Evolutionary conservation across 2,113 vertebrate genomes (phyloP).

Genomic region (Entelurus aequoreus): DNA sequence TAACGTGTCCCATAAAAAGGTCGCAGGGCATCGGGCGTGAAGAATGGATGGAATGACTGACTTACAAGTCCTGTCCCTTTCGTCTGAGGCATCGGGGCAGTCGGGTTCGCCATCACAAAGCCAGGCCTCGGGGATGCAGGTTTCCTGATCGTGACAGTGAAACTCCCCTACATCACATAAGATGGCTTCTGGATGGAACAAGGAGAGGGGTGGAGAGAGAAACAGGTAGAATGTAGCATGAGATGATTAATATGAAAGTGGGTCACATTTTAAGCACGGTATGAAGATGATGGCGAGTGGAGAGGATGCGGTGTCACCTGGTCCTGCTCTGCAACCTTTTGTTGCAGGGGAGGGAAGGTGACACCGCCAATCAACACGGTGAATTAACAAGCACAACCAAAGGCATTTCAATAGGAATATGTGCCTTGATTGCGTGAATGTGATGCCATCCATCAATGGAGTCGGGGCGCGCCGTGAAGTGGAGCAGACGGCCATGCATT

Average conservation of each 20-base stretch:
- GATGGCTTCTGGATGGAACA: constrained; percentile 73
- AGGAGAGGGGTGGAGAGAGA: constrained; percentile 44
- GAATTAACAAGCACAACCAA: neutral
- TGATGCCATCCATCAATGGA: neutral
- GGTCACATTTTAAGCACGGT: constrained; percentile 17
- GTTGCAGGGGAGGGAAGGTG: neutral
- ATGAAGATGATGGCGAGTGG: constrained; percentile 13
- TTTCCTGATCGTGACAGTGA: constrained; percentile 80
- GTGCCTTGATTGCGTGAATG: neutral
- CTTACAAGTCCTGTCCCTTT: constrained; percentile 83
- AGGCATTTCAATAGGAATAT: neutral
- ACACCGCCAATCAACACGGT: neutral
- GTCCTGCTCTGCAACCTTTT: neutral
- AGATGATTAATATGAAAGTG: constrained; percentile 44
- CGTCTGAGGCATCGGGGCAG: constrained; percentile 88
- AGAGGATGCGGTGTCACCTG: neutral
- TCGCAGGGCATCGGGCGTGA: constrained; percentile 18
- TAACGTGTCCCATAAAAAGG: neutral
- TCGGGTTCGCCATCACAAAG: constrained; percentile 92
- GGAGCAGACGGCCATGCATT: constrained; percentile 11
- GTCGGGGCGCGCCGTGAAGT: neutral
- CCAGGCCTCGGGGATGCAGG: constrained; percentile 87
- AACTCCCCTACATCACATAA: constrained; percentile 86
- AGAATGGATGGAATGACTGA: constrained; percentile 61
- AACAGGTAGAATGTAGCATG: constrained; percentile 53